Evolutionary conservation across 2,888 invertebrate species (phyloP).

Genomic region (Eulithis testata): DNA sequence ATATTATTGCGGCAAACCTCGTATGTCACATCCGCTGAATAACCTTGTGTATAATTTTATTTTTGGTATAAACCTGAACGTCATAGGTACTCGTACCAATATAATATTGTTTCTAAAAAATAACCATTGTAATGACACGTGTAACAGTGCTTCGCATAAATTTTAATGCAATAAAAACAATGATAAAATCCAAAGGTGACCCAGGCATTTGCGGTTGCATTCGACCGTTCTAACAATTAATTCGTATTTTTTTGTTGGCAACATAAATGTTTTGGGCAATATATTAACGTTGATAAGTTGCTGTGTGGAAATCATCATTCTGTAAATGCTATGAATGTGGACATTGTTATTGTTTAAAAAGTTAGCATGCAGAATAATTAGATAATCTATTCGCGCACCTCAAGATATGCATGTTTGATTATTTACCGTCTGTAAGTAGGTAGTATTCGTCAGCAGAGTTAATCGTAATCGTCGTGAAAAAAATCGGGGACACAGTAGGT

Average conservation of each 20-base stretch:
- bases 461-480: no score
- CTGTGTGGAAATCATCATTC: constrained; percentile 30
- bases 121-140: background rate
- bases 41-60: background rate
- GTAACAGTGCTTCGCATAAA: constrained; percentile 17
- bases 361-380: background rate
- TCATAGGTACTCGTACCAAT: background rate
- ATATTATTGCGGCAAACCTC: no score
- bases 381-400: background rate
- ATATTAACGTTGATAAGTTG: constrained; percentile 34
- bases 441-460: background rate
- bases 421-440: background rate
- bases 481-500: no score
- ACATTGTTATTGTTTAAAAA: constrained; percentile 13
- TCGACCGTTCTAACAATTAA: constrained; percentile 37
- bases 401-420: background rate
- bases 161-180: constrained; percentile 32
- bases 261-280: constrained; percentile 33
- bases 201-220: constrained; percentile 39
- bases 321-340: constrained; percentile 27
- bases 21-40: no score
- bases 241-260: constrained; percentile 38
- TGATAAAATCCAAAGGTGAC: constrained; percentile 40
- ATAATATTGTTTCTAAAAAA: background rate
- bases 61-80: background rate